Percentiles rank a stretch among this genome's conserved stretches.
Evolutionary conservation across 1,140 invertebrate genomes (phyloP).

Genomic region (Kradibia gibbosae): DNA sequence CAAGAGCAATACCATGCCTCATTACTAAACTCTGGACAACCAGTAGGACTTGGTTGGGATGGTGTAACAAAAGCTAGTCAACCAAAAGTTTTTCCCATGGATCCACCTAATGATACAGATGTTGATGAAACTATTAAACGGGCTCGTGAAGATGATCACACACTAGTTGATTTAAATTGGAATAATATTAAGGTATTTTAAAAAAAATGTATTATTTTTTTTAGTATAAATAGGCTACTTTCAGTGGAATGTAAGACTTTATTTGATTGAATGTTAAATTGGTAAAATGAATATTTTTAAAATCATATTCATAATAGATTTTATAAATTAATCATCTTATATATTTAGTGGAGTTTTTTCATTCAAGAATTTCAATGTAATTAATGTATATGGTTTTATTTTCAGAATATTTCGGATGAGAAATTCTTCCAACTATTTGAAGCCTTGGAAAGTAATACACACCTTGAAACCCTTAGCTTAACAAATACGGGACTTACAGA

Average conservation of each 20-base stretch:
- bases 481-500: conserved; percentile 95
- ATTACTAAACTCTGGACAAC: conserved; percentile 90
- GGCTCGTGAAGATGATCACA: conserved; percentile 90
- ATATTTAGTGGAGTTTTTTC: no score
- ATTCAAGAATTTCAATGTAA: no score
- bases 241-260: no score
- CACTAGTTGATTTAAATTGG: conserved; percentile 92
- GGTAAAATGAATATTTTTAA: no score
- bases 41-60: conserved; percentile 89
- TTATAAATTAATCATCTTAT: no score
- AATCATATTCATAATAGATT: no score
- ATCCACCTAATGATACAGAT: conserved; percentile 95
- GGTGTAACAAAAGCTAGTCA: conserved; percentile 95
- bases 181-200: conserved; percentile 94
- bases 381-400: no score
- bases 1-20: conserved; percentile 99
- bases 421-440: conserved; percentile 93
- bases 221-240: background rate
- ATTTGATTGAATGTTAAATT: no score
- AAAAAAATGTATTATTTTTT: background rate
- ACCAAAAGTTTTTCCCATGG: conserved; percentile 90
- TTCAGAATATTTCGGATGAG: conserved; percentile 97
- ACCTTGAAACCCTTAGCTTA: conserved; percentile 92
- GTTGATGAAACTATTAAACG: conserved; percentile 91
- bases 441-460: conserved; percentile 90